phyloP scores from a whole-genome alignment of 2,888 invertebrate genomes.

The Gymnoscelis rufifasciata region DNA sequence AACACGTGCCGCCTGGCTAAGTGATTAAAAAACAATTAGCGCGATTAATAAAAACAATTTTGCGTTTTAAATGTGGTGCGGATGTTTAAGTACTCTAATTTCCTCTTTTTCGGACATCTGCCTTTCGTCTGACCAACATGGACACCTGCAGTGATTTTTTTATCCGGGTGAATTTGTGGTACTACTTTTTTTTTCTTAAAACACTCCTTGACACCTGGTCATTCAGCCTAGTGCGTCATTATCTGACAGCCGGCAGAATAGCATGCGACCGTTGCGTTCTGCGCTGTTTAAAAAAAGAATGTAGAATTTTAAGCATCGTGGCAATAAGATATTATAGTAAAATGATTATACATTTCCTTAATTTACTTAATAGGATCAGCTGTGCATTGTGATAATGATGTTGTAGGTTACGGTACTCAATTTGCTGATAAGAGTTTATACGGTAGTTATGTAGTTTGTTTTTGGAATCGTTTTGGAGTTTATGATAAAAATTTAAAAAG shows the following conservation, averaged over 20 bases:
- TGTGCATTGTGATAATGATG: conserved; percentile 27
- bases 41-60: conserved; percentile 18
- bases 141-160: conserved; percentile 76
- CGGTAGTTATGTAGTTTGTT: no score
- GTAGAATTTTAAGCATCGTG: conserved; percentile 37
- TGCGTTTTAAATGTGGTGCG: conserved; percentile 25
- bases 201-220: conserved; percentile 65
- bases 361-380: conserved; percentile 40
- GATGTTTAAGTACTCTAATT: conserved; percentile 44
- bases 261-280: conserved; percentile 40
- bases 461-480: no score
- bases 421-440: no score
- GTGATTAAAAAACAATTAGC: conserved; percentile 15
- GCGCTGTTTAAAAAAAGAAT: conserved; percentile 45
- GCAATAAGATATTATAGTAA: conserved; percentile 39
- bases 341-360: conserved; percentile 36
- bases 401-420: conserved; percentile 2
- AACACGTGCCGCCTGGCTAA: background rate
- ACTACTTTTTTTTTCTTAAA: conserved; percentile 61
- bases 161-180: conserved; percentile 55
- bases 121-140: conserved; percentile 60
- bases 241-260: conserved; percentile 37
- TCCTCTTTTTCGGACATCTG: conserved; percentile 60
- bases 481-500: no score
- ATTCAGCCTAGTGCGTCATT: conserved; percentile 55